Evolutionary conservation across 2,797 vertebrate genomes (phyloP).

Genomic region (Philypnodon macrostomus): DNA sequence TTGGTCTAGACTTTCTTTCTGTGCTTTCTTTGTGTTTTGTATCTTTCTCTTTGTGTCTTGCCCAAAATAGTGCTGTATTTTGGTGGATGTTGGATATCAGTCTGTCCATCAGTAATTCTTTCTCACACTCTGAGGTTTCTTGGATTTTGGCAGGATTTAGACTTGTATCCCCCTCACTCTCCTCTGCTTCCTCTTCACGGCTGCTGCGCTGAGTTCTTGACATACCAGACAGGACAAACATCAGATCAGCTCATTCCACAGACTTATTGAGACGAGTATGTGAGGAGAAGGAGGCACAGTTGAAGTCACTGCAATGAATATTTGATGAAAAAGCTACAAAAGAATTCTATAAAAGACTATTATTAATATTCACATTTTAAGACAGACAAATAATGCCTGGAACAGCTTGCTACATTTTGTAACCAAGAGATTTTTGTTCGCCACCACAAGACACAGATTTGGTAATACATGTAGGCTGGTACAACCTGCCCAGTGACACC

Average conservation of each 20-base stretch:
- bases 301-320: conserved; percentile 3
- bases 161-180: conserved; percentile 23
- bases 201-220: conserved; percentile 65
- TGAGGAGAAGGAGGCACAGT: conserved; percentile 9
- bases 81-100: conserved; percentile 15
- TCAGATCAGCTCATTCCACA: conserved; percentile 63
- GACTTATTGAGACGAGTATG: conserved; percentile 57
- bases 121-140: conserved; percentile 24
- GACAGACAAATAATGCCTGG: no score
- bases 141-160: conserved; percentile 30
- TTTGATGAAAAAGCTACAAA: background rate
- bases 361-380: no score
- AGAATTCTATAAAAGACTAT: no score
- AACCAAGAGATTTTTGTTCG: no score
- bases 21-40: no score
- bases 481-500: no score
- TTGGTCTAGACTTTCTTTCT: no score
- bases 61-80: background rate
- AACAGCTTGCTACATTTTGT: no score
- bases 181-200: conserved; percentile 38
- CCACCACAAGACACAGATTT: background rate
- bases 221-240: conserved; percentile 78
- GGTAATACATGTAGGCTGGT: no score
- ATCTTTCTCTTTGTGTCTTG: no score
- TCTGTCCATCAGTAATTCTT: no score